Evolutionary conservation across 2,888 invertebrate genomes (phyloP).

Genomic region (Spicauda simplicius): DNA sequence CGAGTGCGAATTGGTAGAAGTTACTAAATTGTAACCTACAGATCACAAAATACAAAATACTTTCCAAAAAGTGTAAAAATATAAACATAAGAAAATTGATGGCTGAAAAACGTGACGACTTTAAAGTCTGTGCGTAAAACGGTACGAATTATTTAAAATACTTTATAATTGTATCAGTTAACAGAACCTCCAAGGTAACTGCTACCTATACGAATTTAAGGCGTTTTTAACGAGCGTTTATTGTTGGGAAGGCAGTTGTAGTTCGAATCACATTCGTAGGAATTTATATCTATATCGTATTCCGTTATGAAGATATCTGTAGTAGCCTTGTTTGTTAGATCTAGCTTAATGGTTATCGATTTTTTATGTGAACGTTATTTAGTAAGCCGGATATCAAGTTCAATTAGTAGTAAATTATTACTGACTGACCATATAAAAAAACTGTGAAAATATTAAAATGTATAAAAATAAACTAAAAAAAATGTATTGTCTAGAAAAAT

Average conservation of each 20-base stretch:
- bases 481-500: too few species aligned
- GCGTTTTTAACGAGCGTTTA: slow-evolving; percentile 40
- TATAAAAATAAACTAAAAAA: too few species aligned
- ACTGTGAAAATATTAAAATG: too few species aligned
- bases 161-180: slow-evolving; percentile 5
- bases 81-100: too few species aligned
- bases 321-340: slow-evolving; percentile 16
- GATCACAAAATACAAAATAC: too few species aligned
- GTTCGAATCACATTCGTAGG: slow-evolving; percentile 10
- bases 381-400: too few species aligned
- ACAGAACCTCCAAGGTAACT: slow-evolving; percentile 30
- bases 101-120: not conserved
- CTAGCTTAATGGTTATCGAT: not conserved
- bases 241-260: slow-evolving; percentile 38
- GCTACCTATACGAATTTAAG: slow-evolving; percentile 36
- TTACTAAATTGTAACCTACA: too few species aligned
- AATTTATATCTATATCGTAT: slow-evolving; percentile 2
- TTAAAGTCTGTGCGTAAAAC: slow-evolving; percentile 4
- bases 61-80: too few species aligned
- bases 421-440: too few species aligned
- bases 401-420: too few species aligned
- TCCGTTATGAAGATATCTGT: slow-evolving; percentile 22
- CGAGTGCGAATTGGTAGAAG: too few species aligned
- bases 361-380: too few species aligned
- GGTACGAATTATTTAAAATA: slow-evolving; percentile 10